phyloP scores from a whole-genome alignment of 2,888 invertebrate genomes.

The Poecilobothrus nobilitatus region DNA sequence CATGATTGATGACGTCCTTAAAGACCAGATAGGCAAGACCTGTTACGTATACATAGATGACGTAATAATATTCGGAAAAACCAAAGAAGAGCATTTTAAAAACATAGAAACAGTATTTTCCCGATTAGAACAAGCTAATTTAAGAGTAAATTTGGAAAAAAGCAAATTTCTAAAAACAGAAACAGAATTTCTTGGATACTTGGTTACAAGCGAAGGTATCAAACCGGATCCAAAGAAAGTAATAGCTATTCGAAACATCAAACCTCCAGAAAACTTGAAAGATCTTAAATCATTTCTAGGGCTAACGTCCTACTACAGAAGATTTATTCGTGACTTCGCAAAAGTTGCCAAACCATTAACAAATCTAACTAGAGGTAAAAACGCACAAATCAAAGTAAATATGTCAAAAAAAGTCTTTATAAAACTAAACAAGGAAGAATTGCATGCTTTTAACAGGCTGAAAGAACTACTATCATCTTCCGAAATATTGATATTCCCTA shows the following conservation, averaged over 20 bases:
- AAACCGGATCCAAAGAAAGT: slow-evolving; percentile 19
- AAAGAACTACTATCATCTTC: slow-evolving; percentile 16
- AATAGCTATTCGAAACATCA: slow-evolving; percentile 16
- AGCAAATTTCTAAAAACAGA: slow-evolving; percentile 20
- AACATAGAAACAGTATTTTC: slow-evolving; percentile 13
- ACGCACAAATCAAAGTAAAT: slow-evolving; percentile 20
- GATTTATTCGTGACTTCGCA: slow-evolving; percentile 22
- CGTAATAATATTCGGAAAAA: slow-evolving; percentile 23
- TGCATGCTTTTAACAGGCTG: slow-evolving; percentile 15
- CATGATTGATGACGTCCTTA: slow-evolving; percentile 23
- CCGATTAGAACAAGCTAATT: neutral
- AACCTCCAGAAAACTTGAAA: slow-evolving; percentile 17
- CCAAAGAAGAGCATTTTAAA: slow-evolving; percentile 16
- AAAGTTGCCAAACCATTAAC: slow-evolving; percentile 23
- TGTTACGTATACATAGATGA: slow-evolving; percentile 24
- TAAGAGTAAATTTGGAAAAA: too few species aligned
- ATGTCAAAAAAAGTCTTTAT: slow-evolving; percentile 20
- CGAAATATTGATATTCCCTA: too few species aligned
- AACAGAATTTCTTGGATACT: too few species aligned
- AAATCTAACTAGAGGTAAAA: slow-evolving; percentile 21
- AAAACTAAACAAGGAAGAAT: neutral
- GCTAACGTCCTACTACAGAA: slow-evolving; percentile 21
- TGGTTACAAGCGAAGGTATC: slow-evolving; percentile 21
- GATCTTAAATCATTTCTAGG: slow-evolving; percentile 22
- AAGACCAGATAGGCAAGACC: slow-evolving; percentile 19